Base-by-base conservation (phyloP, 1,140 invertebrate species). In the Nomia melanderi region DNA sequence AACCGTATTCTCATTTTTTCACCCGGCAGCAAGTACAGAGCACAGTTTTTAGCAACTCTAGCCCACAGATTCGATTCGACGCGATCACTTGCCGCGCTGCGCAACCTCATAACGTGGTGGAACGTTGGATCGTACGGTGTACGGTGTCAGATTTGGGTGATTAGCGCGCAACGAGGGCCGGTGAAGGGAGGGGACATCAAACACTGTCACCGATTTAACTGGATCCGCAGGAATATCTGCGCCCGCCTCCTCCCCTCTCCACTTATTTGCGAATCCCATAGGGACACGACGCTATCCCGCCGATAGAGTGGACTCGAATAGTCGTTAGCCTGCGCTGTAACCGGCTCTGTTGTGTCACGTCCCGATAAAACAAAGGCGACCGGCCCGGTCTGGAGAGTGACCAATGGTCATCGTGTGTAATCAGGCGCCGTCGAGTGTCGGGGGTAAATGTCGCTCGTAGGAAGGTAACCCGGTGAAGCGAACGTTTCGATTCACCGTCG, bases 281-380 rank as follows among this genome's bases (percentile, higher is more conserved):
- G n/a, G 39, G 36, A 41, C 27, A 57, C 72, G 36, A 33, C 23
- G 64, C 66, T 31, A 69, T 67, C 36, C 53, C 53, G 29, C 1
- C 41, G 64, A 65, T 75, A 31, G 54, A 57, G 53, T 67, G 39
- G 39, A 47, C 39, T 59, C 23, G 53, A 69, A 44, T 53, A 59
- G 64, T 69, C 53, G 73, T 75, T 66, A 75, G 50, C 12, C 50
- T 57, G 9, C 65, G 56, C 44, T 69, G 56, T 20, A 50, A 47
- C 64, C 39, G 57, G 41, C 47, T 47, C 50, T 57, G 74, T 75
- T 63, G 79, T 75, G 60, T 59, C 73, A 31, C 69, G 36, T 66
- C 27, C 74, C 82, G 78, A 87, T 81, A 79, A 83, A 86, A 88
- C 86, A 87, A 88, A 87, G 82, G 77, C 86, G 82, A 84, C 75